Conservation (phyloP, 2,797 vertebrate genomes). For the Bradypus variegatus region DNA sequence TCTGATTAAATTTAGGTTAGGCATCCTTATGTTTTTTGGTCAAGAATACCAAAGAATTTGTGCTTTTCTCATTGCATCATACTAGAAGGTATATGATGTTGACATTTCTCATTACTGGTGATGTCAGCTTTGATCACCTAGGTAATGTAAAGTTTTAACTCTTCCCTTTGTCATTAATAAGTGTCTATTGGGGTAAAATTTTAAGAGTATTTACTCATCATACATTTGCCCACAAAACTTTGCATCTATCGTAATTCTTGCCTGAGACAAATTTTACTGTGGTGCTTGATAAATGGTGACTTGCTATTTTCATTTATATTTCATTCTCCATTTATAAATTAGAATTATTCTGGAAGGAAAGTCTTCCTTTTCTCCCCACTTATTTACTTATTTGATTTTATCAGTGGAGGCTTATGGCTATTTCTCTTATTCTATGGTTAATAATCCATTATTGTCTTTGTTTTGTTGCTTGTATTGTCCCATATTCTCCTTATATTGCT, state of each 20-base stretch:
- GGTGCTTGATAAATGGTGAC: not conserved
- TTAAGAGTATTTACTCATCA: not conserved
- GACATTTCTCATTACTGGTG: not conserved
- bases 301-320: not conserved
- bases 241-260: not conserved
- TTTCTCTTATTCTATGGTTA: not conserved
- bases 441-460: not conserved
- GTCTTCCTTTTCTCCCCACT: not conserved
- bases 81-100: not conserved
- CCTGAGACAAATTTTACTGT: not conserved
- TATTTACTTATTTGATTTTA: not conserved
- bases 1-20: not conserved
- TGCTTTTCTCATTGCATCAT: not conserved
- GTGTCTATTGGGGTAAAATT: not conserved
- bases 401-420: not conserved
- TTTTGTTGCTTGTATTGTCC: not conserved
- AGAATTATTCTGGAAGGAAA: not conserved
- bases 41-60: not conserved
- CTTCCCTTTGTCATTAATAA: not conserved
- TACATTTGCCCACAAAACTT: not conserved
- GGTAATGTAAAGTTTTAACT: not conserved
- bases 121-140: not conserved
- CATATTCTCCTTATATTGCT: not conserved
- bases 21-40: no score
- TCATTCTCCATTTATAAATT: not conserved